Evolutionary conservation across 2,113 vertebrate species (phyloP).

Genomic region (Hystrix cristata): DNA sequence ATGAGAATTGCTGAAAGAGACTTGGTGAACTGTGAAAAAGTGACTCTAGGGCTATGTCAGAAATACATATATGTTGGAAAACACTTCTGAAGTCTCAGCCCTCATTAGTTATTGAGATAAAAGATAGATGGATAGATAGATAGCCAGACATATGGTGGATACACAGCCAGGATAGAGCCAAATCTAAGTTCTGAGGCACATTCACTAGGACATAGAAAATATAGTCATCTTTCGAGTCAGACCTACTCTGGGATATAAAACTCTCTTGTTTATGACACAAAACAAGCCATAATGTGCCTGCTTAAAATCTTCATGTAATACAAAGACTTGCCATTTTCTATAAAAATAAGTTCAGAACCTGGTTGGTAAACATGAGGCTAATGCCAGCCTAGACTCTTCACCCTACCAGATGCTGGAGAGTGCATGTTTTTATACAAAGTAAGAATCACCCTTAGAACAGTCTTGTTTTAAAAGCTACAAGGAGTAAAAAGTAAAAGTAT

Average conservation of each 20-base stretch:
- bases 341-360: neutral
- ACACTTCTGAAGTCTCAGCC: neutral
- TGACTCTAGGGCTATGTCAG: neutral
- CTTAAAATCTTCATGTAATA: neutral
- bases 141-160: neutral
- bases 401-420: neutral
- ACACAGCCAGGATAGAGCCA: neutral
- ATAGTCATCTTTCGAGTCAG: neutral
- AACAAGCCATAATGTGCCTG: neutral
- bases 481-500: neutral
- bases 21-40: neutral
- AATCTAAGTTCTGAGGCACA: neutral
- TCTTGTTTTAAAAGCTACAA: slow-evolving; percentile 38
- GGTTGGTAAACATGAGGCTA: neutral
- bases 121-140: neutral
- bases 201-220: neutral
- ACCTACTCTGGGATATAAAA: neutral
- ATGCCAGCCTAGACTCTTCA: neutral
- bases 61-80: neutral
- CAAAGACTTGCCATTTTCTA: neutral
- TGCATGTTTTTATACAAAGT: neutral
- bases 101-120: neutral
- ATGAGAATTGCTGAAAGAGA: neutral
- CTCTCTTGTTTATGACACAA: neutral
- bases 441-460: neutral